Evolutionary conservation across 1,140 invertebrate species (phyloP), one percentile per base, ranked within the genome.

Genomic region (Thereuonema tuberculata): DNA sequence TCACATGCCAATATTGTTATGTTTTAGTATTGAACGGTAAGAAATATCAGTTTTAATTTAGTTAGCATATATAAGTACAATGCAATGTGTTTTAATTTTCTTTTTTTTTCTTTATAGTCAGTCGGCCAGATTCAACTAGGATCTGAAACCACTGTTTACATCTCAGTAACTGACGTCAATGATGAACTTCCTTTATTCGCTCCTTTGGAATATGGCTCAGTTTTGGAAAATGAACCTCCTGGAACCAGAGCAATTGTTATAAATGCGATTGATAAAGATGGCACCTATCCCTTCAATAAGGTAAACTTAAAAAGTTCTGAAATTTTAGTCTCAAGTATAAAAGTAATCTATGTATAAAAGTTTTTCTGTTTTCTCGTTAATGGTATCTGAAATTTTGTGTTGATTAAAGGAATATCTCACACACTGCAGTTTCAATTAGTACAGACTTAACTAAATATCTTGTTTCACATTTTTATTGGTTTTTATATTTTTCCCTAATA

Each of bases 161-260:
- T 93, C 24, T 79, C 84, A 67, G 77, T 91, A 1, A 75, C 81
- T 67, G 89, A 93, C 67, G 88, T 90, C 0, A 93, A 93, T 66
- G 89, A 93, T 69, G 87, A 89, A 67, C 86, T 89, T 64, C 90
- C 89, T 0, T 80, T 81, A 61, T 93, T 92, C 68, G 83, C 78
- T 12, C 85, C 89, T 72, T 79, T 86, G 15, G 78, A 83, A 63
- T 80, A 80, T 50, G 89, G 85, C 1, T 86, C 79, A 71, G 87
- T 91, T 2, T 69, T 87, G 63, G 89, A 91, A 76, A 89, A 92
- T 70, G 86, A 93, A 71, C 78, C 78, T 1, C 69, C 78, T 0
- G 88, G 87, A 17, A 86, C 87, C 2, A 78, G 81, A 0, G 89
- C 93, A 1, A 87, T 91, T 81, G 84, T 89, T 72, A 85, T 93